Evolutionary conservation across 2,797 vertebrate species (phyloP).

Genomic region (Vultur gryphus): DNA sequence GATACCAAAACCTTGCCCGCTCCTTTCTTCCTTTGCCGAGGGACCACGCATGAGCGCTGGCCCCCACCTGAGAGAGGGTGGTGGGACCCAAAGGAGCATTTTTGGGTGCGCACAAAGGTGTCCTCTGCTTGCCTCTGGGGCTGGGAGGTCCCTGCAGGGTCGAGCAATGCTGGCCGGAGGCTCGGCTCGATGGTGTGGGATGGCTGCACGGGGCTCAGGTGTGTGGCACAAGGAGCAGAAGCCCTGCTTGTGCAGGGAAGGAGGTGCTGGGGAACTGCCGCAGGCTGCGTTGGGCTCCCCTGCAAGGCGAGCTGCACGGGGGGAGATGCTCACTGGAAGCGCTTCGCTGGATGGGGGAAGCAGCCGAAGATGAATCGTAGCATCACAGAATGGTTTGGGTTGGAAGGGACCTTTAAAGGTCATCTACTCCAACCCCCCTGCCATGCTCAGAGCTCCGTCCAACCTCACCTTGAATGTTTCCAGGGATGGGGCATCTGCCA

Average conservation of each 20-base stretch:
- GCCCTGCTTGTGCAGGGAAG: neutral
- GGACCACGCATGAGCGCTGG: accelerated
- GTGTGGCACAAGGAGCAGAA: neutral
- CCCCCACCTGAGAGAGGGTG: accelerated
- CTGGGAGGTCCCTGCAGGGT: neutral
- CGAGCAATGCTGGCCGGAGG: accelerated
- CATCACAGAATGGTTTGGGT: neutral
- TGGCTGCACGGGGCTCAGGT: neutral
- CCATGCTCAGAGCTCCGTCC: accelerated
- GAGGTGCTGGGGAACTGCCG: neutral
- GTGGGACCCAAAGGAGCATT: neutral
- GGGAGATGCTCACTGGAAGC: neutral
- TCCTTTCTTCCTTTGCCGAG: neutral
- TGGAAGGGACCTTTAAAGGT: neutral
- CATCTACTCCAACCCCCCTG: neutral
- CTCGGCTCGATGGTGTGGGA: neutral
- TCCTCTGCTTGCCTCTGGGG: too few relatives aligned
- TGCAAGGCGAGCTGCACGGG: accelerated
- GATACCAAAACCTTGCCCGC: neutral
- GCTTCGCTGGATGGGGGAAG: neutral
- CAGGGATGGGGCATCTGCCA: neutral
- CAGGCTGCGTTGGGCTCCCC: neutral
- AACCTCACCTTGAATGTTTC: accelerated
- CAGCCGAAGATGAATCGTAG: neutral
- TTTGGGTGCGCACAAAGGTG: accelerated